A percentile compares a stretch with the other conserved stretches of the same genome.
Evolutionary conservation across 2,113 vertebrate species (phyloP).

Genomic region (Eulacestoma nigropectus): DNA sequence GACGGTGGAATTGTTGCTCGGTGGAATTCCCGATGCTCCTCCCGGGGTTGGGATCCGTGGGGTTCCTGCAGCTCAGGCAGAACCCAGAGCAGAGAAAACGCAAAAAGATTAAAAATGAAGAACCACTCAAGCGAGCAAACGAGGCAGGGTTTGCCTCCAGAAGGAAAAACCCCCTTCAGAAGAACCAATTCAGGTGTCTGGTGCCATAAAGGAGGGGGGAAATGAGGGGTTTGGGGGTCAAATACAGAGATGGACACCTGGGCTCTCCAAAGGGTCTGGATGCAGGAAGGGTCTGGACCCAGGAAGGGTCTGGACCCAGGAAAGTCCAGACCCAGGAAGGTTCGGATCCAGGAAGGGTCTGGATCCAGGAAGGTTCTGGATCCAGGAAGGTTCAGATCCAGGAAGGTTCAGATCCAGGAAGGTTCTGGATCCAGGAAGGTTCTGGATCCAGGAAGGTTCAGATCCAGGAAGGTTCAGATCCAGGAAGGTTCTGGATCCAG

Average conservation of each 20-base stretch:
- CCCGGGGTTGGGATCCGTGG: neutral
- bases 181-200: neutral
- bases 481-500: neutral
- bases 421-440: too few species aligned
- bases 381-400: too few species aligned
- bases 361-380: too few species aligned
- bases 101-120: neutral
- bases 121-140: neutral
- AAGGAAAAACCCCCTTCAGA: neutral
- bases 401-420: too few species aligned
- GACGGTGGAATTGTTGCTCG: neutral
- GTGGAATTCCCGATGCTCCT: fast-evolving
- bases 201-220: neutral
- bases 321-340: neutral
- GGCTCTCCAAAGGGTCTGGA: neutral
- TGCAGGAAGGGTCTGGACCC: too few species aligned
- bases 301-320: too few species aligned
- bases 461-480: neutral
- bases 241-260: fast-evolving
- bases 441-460: neutral
- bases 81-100: neutral
- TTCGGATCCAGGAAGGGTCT: too few species aligned
- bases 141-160: neutral
- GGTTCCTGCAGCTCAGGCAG: neutral
- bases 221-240: neutral